Percentiles rank a stretch among this genome's conserved stretches.
Conservation (phyloP, 1,140 invertebrate species). For the Dinoponera quadriceps region DNA sequence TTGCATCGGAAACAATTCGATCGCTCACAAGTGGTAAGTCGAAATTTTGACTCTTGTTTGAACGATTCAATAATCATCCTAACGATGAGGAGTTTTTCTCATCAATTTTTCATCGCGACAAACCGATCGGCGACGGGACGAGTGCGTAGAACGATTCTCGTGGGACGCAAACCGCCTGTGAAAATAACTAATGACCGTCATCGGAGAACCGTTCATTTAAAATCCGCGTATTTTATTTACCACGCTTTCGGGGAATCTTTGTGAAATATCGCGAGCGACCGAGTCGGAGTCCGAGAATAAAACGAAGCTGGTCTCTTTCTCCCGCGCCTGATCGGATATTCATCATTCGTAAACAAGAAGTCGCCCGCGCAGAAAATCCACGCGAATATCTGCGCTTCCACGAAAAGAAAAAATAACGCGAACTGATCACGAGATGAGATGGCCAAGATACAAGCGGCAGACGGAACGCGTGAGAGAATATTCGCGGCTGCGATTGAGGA, state of each 20-base stretch:
- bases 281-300: conserved; percentile 26
- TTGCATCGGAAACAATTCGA: conserved; percentile 83
- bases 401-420: neutral
- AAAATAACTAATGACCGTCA: conserved; percentile 1
- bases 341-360: neutral
- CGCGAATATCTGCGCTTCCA: neutral
- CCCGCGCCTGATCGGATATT: neutral
- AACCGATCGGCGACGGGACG: neutral
- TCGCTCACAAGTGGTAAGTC: conserved; percentile 55
- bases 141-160: neutral
- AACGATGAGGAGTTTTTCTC: neutral
- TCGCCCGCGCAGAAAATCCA: neutral
- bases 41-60: neutral
- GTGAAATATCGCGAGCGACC: conserved; percentile 8
- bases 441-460: too few species aligned
- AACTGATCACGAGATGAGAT: too few species aligned
- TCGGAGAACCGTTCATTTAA: conserved; percentile 5
- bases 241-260: neutral
- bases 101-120: neutral
- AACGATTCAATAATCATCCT: too few species aligned
- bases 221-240: conserved; percentile 16
- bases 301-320: neutral
- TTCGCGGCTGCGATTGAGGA: too few species aligned
- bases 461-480: too few species aligned
- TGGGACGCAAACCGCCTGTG: conserved; percentile 4